Evolutionary conservation across 2,797 vertebrate genomes (phyloP), one percentile per base, ranked within the genome.

Genomic region (Helarctos malayanus): DNA sequence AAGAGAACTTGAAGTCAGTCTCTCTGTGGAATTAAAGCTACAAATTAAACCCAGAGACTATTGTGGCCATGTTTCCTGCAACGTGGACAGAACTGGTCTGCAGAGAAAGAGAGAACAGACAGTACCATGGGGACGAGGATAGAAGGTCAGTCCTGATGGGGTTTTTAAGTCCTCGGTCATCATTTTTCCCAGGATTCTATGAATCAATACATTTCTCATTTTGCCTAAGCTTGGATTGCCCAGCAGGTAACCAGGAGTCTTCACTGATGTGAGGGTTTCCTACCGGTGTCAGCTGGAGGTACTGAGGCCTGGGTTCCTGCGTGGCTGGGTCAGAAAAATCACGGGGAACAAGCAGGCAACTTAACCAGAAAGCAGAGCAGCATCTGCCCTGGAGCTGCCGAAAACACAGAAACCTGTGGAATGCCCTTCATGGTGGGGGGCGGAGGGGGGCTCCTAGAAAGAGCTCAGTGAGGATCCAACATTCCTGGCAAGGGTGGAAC

Each of bases 391-490:
- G 6, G 21, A 49, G 49, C 27, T 19, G 63, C 49, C n/a, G n/a
- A n/a, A 52, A n/a, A 35, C n/a, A n/a, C 14, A 61, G 54, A 61
- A 32, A 3, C 5, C 0, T 18, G 41, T 8, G 56, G 27, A 63
- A 27, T 29, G 38, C 29, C 47, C 2, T 18, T 56, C 82, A 78
- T 7, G 4, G 29, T 19, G 18, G 10, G 41, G 54, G 29, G 10
- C 1, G 1, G 13, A 3, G 16, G 4, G 12, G 56, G n/a, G 15
- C 15, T 76, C n/a, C 38, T 41, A 3, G n/a, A 35, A 35, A 1
- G 1, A 1, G 2, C 27, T 57, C 7, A 0, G 15, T 61, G 65
- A 75, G 49, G 57, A 47, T 16, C 54, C 80, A 29, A 47, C 35
- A 32, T 47, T 52, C 54, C 81, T 68, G 41, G 59, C 79, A 45